Conservation (phyloP, 2,888 invertebrate genomes). For the Hydroisotoma schaefferi region DNA sequence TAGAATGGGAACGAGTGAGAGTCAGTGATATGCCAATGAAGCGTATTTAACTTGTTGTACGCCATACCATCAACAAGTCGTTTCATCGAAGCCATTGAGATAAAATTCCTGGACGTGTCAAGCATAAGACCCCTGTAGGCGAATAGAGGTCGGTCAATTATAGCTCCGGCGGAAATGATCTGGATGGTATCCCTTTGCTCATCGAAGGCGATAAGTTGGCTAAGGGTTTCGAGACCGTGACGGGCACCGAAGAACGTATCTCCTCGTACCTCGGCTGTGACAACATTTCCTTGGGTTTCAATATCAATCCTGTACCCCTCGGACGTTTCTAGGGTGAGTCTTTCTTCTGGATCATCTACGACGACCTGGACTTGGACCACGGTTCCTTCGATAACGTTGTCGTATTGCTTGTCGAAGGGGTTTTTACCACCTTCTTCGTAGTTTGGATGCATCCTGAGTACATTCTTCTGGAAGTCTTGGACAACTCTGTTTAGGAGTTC, state of each 20-base stretch:
- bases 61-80: constrained; percentile 84
- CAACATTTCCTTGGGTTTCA: constrained; percentile 44
- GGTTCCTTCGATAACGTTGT: constrained; percentile 48
- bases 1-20: constrained; percentile 90
- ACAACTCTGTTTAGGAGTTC: constrained; percentile 47
- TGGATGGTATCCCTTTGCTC: constrained; percentile 54
- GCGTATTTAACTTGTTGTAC: constrained; percentile 82
- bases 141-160: constrained; percentile 47
- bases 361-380: constrained; percentile 48
- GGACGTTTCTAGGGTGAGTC: constrained; percentile 46
- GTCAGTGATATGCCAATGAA: constrained; percentile 92
- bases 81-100: constrained; percentile 64
- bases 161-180: constrained; percentile 46
- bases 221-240: constrained; percentile 59
- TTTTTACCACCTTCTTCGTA: constrained; percentile 43
- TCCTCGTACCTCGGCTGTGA: constrained; percentile 50
- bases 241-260: constrained; percentile 46
- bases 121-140: constrained; percentile 82
- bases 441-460: constrained; percentile 46
- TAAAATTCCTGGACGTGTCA: constrained; percentile 87
- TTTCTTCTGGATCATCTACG: constrained; percentile 47
- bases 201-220: constrained; percentile 66
- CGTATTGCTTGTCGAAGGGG: constrained; percentile 48
- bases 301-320: constrained; percentile 47
- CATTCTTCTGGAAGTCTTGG: constrained; percentile 46